Evolutionary conservation across 2,113 vertebrate species (phyloP), one percentile per base, ranked within the genome.

Genomic region (Piprites chloris): DNA sequence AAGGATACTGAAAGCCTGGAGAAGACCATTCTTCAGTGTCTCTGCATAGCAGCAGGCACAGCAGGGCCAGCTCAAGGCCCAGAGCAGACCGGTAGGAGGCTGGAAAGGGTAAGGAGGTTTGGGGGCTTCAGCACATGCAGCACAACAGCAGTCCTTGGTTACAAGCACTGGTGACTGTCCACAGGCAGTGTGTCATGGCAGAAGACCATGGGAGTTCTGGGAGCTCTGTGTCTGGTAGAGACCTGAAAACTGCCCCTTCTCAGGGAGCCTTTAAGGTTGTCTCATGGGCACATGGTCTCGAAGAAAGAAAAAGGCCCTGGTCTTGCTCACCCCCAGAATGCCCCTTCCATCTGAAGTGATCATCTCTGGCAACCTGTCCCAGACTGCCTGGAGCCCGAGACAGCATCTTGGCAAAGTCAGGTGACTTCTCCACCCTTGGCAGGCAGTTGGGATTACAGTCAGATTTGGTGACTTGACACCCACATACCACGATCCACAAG

Each of bases 161-260:
- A 37, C 35, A 39, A 55, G 9, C 1, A 1, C 11, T 63, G n/a
- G 26, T 50, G 46, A 69, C 10, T 22, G 33, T 22, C 62, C 39
- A n/a, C 12, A 8, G 9, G 47, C 61, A 67, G 58, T 0, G 0
- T 19, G 41, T 4, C 1, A 0, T 53, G 53, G 61, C 47, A 75
- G 56, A 77, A 72, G 35, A 55, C 11, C 49, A 49, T 0, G 0
- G 42, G 19, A 81, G 28, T 50, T 85, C 67, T 91, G 49, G 9
- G 32, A 82, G 21, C 41, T 93, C 47, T 8, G 3, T n/a, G 33
- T 61, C 27, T 47, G 22, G 35, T 14, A 77, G n/a, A 14, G 14
- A 49, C 32, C 18, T 68, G 32, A 77, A 67, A 80, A 61, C n/a
- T 69, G 37, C 9, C 41, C 24, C 32, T 72, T 53, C 42, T 68